Base-by-base conservation (phyloP, 1,140 invertebrate species). In the Harpegnathos saltator region DNA sequence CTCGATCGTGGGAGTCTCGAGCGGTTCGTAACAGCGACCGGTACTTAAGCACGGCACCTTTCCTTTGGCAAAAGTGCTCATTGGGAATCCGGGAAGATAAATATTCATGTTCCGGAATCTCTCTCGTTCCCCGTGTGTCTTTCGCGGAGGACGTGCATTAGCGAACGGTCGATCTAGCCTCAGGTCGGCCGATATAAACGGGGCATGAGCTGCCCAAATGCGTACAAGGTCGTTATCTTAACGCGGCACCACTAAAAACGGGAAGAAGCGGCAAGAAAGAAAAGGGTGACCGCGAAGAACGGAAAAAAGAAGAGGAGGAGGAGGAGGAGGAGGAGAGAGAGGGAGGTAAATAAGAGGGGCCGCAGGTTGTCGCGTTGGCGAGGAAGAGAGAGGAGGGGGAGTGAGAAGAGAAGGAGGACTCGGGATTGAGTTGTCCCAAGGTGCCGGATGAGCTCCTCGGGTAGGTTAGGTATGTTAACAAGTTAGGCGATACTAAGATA, bases 401-500 rank as follows among this genome's bases (percentile, higher is more conserved):
- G n/a, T n/a, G 80, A 86, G 71, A 68, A 63, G 80, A 78, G 81
- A 66, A 84, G 38, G 71, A 33, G 52, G 78, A 84, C 58, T 69
- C 65, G 75, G 71, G 74, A 91, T 91, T 91, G 89, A 91, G 91
- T 87, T 90, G 91, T 91, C 85, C 78, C 82, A 80, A 89, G 87
- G 88, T 89, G 85, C 83, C 87, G 87, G 86, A 68, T 87, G 86
- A 85, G 83, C 84, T 90, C 82, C 87, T 80, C 87, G 59, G 89
- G 82, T 86, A 87, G 90, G 90, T 90, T 91, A 91, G 91, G 91
- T 92, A 92, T 92, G 91, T 92, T 92, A 92, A 92, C 91, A 92
- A 92, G 91, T 92, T 92, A 89, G 91, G 90, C 91, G 91, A 92
- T 92, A 92, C 91, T 82, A 86, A 92, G 91, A 92, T 92, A 92